Conservation (phyloP, 2,113 vertebrate genomes). For the Cryptomyrus ogoouensis region DNA sequence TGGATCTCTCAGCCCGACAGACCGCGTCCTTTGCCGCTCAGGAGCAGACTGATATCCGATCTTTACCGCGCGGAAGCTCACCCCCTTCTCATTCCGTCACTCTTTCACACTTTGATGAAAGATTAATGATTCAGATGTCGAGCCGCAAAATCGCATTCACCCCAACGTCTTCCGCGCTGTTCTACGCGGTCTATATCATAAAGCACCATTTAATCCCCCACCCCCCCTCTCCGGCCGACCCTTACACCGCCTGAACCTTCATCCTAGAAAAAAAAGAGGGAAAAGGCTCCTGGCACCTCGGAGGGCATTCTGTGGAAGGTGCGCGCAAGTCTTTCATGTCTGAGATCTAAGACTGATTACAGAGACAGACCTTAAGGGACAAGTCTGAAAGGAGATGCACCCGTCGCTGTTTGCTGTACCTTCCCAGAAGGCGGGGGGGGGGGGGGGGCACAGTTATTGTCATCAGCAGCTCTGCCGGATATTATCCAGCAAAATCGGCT, state of each 20-base stretch:
- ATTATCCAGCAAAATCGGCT: not conserved
- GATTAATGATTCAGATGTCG: conserved; percentile 38
- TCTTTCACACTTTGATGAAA: conserved; percentile 40
- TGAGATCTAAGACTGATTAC: conserved; percentile 59
- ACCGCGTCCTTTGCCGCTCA: not conserved
- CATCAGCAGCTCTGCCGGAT: conserved; percentile 24
- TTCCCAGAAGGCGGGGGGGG: conserved; percentile 26
- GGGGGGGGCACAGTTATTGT: conserved; percentile 15
- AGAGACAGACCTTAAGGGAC: conserved; percentile 54
- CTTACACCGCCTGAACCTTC: conserved; percentile 13
- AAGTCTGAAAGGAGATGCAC: conserved; percentile 42
- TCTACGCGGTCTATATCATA: conserved; percentile 3
- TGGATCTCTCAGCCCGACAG: not conserved
- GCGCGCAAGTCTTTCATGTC: conserved; percentile 56
- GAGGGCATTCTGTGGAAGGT: conserved; percentile 51
- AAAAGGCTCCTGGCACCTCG: conserved; percentile 41
- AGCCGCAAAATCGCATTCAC: conserved; percentile 18
- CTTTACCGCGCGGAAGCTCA: not conserved
- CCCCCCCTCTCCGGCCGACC: conserved; percentile 18
- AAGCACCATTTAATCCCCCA: conserved; percentile 19
- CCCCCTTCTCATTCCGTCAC: conserved; percentile 20
- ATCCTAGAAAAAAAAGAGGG: conserved; percentile 27
- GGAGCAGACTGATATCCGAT: not conserved
- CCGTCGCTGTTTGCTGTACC: conserved; percentile 48
- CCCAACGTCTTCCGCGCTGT: not conserved